A percentile compares a stretch with the other conserved stretches of the same genome.
These are phyloP conservation scores for Daphoenositta chrysoptera DNA, from an alignment of 2,113 vertebrate genomes.

Conservation along the genomic window DNA sequence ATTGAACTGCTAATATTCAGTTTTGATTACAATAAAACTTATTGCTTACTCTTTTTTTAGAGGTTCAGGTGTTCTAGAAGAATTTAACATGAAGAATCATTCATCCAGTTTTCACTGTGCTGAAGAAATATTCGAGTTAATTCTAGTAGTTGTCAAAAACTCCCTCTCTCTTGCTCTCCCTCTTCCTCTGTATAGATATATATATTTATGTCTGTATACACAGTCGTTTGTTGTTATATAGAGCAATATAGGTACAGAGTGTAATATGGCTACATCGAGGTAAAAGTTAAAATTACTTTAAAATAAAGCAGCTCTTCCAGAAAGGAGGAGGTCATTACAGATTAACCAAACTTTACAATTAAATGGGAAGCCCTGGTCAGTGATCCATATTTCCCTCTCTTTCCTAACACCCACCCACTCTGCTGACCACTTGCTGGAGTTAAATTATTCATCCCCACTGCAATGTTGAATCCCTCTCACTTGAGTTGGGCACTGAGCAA, in stretches of 20 bases:
- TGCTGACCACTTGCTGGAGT: neutral
- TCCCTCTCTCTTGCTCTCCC: neutral
- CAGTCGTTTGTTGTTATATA: neutral
- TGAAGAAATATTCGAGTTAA: neutral
- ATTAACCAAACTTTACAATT: neutral
- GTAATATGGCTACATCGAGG: neutral
- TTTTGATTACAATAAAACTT: fast-evolving
- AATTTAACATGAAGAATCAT: neutral
- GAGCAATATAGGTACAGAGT: neutral
- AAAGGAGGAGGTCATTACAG: neutral
- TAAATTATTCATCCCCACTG: neutral
- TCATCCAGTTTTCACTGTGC: neutral
- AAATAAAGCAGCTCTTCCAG: neutral
- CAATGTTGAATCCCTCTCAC: neutral
- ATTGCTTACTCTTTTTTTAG: neutral
- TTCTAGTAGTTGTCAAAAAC: neutral
- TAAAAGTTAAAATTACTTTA: neutral
- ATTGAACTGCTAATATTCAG: neutral
- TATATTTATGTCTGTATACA: neutral
- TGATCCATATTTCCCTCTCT: neutral
- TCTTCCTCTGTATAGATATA: fast-evolving
- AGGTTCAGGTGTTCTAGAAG: neutral
- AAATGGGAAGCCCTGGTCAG: neutral
- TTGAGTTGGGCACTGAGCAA: neutral
- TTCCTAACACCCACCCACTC: neutral